phyloP scores from a whole-genome alignment of 2,797 vertebrate species.

The Hippopotamyrus pictus region DNA sequence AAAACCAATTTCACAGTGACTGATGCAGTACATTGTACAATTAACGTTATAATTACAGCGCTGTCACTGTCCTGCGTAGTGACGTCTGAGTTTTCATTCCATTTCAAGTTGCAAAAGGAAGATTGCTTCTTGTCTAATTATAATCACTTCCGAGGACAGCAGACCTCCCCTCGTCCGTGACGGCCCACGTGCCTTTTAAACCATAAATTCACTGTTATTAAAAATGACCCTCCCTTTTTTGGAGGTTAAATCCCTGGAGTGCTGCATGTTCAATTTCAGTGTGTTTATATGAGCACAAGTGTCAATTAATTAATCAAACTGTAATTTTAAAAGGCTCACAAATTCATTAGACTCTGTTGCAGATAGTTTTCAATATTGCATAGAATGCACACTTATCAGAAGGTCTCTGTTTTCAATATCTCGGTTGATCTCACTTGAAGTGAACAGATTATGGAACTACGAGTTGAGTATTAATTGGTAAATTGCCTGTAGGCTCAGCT shows the following conservation, averaged over 20 bases:
- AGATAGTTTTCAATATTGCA: neutral
- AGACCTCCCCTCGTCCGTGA: neutral
- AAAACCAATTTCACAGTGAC: neutral
- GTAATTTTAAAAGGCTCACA: conserved; percentile 10
- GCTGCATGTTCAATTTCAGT: neutral
- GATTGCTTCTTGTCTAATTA: conserved; percentile 2
- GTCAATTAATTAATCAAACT: conserved; percentile 11
- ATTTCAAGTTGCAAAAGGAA: neutral
- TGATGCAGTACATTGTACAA: conserved; percentile 13
- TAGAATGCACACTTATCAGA: neutral
- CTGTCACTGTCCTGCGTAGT: neutral
- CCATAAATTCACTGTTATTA: neutral
- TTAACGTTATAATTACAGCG: conserved; percentile 1
- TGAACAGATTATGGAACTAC: neutral
- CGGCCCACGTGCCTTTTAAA: neutral
- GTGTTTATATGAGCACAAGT: neutral
- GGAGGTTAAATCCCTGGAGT: neutral
- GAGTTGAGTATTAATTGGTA: conserved; percentile 2
- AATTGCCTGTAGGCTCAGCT: neutral
- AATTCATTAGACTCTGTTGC: neutral
- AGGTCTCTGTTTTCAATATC: neutral
- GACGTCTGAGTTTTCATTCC: neutral
- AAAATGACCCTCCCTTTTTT: neutral
- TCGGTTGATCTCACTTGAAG: neutral
- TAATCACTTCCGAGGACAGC: neutral